Percentiles rank a stretch among this genome's conserved stretches.
These are phyloP conservation scores for Lithophane leautieri DNA, from an alignment of 2,888 invertebrate species.

Conservation along the genomic window DNA sequence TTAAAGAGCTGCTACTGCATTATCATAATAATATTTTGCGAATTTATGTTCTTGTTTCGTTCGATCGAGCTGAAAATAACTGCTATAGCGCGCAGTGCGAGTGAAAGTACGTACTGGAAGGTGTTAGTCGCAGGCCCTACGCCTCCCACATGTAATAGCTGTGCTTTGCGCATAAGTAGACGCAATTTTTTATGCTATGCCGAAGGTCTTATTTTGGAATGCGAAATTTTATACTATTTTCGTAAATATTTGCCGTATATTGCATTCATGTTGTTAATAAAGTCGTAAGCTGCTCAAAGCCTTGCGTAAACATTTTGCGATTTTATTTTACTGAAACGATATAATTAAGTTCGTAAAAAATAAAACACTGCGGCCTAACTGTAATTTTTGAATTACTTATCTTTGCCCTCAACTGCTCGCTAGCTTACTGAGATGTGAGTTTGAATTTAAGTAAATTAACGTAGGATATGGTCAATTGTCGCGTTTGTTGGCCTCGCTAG, in stretches of 20 bases:
- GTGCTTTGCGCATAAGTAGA: not conserved
- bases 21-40: constrained; percentile 43
- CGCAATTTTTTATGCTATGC: constrained; percentile 4
- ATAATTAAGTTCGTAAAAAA: not conserved
- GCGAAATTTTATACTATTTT: constrained; percentile 12
- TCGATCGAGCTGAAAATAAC: constrained; percentile 9
- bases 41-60: not conserved
- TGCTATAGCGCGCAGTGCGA: constrained; percentile 14
- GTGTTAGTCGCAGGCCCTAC: not conserved
- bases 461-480: constrained; percentile 26
- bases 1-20: not conserved
- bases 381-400: not conserved
- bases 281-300: not conserved
- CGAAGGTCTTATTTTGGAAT: constrained; percentile 1
- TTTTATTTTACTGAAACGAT: not conserved
- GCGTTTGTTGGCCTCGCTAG: not conserved
- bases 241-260: not conserved
- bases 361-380: not conserved
- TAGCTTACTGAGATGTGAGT: constrained; percentile 10
- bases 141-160: not conserved
- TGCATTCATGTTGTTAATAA: not conserved
- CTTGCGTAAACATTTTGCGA: not conserved
- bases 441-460: constrained; percentile 17
- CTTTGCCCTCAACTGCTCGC: not conserved
- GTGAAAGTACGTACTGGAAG: not conserved